Base-by-base conservation (phyloP, 2,797 vertebrate genomes). In the Lepus oiostolus region DNA sequence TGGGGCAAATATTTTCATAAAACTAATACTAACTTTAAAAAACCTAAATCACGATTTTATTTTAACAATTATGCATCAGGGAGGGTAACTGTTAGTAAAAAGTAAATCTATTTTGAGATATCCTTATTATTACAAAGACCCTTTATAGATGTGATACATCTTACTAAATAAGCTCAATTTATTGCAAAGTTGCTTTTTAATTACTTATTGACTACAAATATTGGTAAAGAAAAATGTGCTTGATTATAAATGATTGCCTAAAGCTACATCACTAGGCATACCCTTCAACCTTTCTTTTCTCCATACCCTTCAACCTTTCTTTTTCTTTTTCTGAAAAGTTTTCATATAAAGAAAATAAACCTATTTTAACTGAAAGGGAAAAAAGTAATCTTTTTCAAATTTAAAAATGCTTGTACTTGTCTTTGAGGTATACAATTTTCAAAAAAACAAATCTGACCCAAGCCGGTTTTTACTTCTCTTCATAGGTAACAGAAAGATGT, bases 11-110 rank as follows among this genome's bases (percentile, higher is more conserved):
- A 88, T 65, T 88, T 77, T 2, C 12, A 71, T 82, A 76, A 82
- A 79, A 92, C 52, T 60, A 90, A 72, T 24, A 62, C 67, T 62
- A 10, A 88, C 4, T 81, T 90, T 74, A 13, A 13, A 83, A 92
- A 67, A 76, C 47, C 4, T 68, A 12, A 85, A 67, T n/a, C 13
- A 72, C 3, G 80, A 92, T 65, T 95, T 95, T 54, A 90, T 93
- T 65, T 2, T 70, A 77, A 70, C 70, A 82, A 71, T 65, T 67
- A 70, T 47, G 7, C 4, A 62, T 50, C 7, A 81, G 7, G 5
- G 2, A 94, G 22, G 12, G 3, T 74, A 82, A 14, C 2, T 85
- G 21, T 88, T 50, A 68, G 22, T 79, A n/a, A 79, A 95, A 92
- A 76, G 50, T 2, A 92, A 50, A 68, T 32, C 4, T 91, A 35